Evolutionary conservation across 2,888 invertebrate genomes (phyloP), one percentile per base, ranked within the genome.

Genomic region (Macaria liturata): DNA sequence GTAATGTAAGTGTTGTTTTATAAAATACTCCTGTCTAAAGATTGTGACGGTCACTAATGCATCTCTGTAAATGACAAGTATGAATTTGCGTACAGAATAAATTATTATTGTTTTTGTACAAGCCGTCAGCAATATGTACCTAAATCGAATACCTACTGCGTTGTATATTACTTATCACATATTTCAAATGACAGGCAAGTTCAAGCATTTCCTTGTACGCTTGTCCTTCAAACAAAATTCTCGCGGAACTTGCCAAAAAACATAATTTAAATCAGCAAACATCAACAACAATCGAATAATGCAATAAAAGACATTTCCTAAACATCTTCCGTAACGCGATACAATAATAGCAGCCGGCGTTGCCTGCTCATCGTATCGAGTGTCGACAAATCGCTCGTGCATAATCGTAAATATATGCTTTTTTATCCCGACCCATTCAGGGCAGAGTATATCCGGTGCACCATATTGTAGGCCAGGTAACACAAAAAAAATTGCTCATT

Each of bases 381-480:
- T 91, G 86, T 84, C 90, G 84, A 86, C 86, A 88, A 90, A 90
- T 89, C 85, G 86, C 80, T 88, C 84, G 88, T 90, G 84, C 83
- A 90, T 89, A 88, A 88, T 91, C 83, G 86, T 86, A 88, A 89
- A 88, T 88, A 81, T 72, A 81, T 72, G 72, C 74, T 86, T 88
- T 87, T 89, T 84, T 83, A 82, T 80, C 74, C 71, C 63, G 66
- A 45, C 83, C 78, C 83, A 88, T 86, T 81, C 83, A 65, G 75
- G 76, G 79, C 77, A 72, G 70, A 71, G 79, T 86, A 91, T 88
- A 88, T 91, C 91, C 91, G 90, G 90, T 81, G 76, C 68, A 77
- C 78, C 86, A 85, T 87, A 87, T 88, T 90, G 88, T 85, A 69
- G 70, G 75, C 71, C 75, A 79, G 77, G 76, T 78, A 83, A 79